Base-by-base conservation (phyloP, 1,140 invertebrate species). In the Brevipalpus yothersi region DNA sequence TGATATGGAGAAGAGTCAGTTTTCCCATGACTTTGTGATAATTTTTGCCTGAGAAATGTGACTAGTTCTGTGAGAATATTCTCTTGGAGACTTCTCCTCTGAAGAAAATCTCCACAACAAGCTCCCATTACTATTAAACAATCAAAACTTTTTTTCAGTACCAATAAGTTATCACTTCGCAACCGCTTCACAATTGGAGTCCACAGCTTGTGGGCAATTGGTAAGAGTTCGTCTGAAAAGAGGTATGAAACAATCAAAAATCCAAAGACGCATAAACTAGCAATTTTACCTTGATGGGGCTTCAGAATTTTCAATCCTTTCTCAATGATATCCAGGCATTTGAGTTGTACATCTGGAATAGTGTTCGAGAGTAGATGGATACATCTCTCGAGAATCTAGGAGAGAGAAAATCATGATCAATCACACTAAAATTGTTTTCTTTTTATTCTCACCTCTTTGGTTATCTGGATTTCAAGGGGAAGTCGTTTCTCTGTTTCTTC, bases 191-290 rank as follows among this genome's bases (percentile, higher is more conserved):
- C 51, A 1, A 63, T 42, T 42, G 63, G 63, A 42, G 60, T 41
- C 63, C 63, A 63, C 15, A 63, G 41, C 43, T 61, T 54, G 45
- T 63, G 63, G 8, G 47, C 62, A 12, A 65, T 42, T n/a, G 63
- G 63, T 17, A 63, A 55, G 4, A 63, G 41, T n/a, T 53, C 39
- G 41, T 63, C 62, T 61, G 23, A 19, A 43, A 31, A 43, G 31
- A 19, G 47, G n/a, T n/a, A 60, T 41, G 15, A 41, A 41, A 45
- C 15, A 11, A 56, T 5, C 4, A 56, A 9, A 51, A 13, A 40
- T 39, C 8, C 2, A 51, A n/a, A n/a, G 17, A 10, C 2, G 17
- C 21, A n/a, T n/a, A 19, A 17, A 2, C 23, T 45, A 17, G 17
- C 23, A 55, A 41, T n/a, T 31, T 55, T 41, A 58, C 55, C 56